Evolutionary conservation across 2,113 vertebrate genomes (phyloP).

Genomic region (Aleadryas rufinucha): DNA sequence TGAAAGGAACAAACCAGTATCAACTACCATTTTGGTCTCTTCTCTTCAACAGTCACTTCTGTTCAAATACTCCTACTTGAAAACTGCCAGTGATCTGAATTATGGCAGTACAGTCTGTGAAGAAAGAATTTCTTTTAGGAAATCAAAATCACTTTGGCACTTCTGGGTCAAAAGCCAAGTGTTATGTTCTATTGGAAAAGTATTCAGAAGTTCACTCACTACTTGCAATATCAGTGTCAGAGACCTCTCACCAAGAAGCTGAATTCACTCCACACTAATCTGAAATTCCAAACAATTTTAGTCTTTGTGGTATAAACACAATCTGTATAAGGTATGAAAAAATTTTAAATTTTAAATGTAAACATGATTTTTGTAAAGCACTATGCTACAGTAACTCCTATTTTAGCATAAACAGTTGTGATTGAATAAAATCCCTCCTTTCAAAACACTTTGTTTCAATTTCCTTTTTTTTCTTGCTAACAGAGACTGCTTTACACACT

Average conservation of each 20-base stretch:
- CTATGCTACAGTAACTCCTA: background rate
- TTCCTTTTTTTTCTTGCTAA: background rate
- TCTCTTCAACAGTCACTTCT: background rate
- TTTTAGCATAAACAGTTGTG: background rate
- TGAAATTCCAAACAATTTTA: background rate
- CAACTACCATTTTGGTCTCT: background rate
- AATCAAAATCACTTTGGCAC: background rate
- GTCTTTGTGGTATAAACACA: background rate
- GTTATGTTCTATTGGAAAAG: background rate
- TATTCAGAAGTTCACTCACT: background rate
- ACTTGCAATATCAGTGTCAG: background rate
- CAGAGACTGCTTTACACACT: background rate
- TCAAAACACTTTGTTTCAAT: background rate
- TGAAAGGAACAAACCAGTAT: background rate
- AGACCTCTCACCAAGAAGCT: background rate
- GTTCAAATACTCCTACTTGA: background rate
- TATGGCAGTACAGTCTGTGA: background rate
- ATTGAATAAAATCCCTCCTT: background rate
- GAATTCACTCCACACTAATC: background rate
- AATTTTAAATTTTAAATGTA: background rate
- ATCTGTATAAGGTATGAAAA: background rate
- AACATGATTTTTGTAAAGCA: background rate
- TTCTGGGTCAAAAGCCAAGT: slow-evolving; percentile 31
- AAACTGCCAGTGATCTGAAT: background rate
- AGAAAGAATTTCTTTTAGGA: background rate